These are phyloP conservation scores for Adoxophyes honmai DNA, from an alignment of 1,140 invertebrate species.

Conservation along the genomic window DNA sequence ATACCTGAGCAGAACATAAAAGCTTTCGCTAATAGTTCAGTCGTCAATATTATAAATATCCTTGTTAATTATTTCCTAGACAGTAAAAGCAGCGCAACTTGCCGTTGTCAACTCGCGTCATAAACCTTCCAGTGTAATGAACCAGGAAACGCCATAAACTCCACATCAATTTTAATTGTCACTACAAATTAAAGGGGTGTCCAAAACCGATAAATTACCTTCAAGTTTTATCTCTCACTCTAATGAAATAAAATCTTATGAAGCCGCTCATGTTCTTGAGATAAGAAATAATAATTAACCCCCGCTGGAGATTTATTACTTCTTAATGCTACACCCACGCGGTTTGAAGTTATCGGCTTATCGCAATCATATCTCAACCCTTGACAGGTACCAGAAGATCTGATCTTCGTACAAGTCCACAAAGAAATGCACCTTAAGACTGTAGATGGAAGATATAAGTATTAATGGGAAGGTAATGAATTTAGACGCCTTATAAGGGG, in stretches of 20 bases:
- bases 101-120: background rate
- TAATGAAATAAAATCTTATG: conserved; percentile 56
- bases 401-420: conserved; percentile 14
- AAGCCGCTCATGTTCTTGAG: conserved; percentile 25
- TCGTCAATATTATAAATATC: too few relatives aligned
- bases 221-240: conserved; percentile 38
- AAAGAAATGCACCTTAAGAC: background rate
- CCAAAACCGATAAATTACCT: conserved; percentile 55
- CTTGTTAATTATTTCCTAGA: too few relatives aligned
- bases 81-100: conserved; percentile 5
- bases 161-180: conserved; percentile 25
- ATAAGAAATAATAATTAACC: conserved; percentile 48
- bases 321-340: conserved; percentile 57
- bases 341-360: conserved; percentile 31
- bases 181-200: conserved; percentile 27
- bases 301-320: conserved; percentile 47
- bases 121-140: too few relatives aligned
- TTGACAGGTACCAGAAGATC: conserved; percentile 13
- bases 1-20: too few relatives aligned
- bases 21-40: too few relatives aligned
- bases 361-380: conserved; percentile 1
- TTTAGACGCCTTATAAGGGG: background rate
- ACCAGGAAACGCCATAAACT: background rate
- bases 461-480: background rate
- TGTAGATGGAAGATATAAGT: conserved; percentile 1